phyloP scores from a whole-genome alignment of 2,113 vertebrate genomes.

The Helogale parvula region DNA sequence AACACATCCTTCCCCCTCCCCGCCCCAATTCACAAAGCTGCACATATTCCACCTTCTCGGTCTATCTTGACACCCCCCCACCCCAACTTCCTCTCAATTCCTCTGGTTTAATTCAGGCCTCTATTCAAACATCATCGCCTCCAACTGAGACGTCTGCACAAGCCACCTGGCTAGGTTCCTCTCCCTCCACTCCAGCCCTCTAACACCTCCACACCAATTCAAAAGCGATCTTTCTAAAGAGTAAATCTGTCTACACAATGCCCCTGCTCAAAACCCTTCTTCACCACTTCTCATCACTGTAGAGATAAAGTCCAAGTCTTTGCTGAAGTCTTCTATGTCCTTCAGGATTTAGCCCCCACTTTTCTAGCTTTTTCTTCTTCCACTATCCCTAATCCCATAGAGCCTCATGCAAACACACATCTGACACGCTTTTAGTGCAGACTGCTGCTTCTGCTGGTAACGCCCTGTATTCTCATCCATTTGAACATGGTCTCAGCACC shows the following conservation, averaged over 20 bases:
- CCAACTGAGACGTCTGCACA: neutral
- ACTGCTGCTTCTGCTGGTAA: neutral
- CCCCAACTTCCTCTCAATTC: neutral
- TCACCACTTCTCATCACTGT: neutral
- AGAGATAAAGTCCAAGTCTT: neutral
- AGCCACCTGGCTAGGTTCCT: neutral
- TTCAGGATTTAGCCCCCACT: neutral
- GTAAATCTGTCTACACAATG: neutral
- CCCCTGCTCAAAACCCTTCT: neutral
- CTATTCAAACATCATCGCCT: neutral
- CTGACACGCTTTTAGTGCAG: neutral
- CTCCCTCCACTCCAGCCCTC: neutral
- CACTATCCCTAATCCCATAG: too few species aligned
- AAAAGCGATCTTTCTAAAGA: neutral
- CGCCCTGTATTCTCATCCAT: neutral
- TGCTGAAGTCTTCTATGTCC: neutral
- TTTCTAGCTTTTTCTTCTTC: neutral
- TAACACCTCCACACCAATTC: neutral
- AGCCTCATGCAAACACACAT: neutral
- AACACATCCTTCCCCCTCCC: neutral
- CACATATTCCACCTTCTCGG: neutral
- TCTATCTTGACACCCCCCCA: neutral
- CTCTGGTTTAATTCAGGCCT: neutral
- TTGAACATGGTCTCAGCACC: neutral
- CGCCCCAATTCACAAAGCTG: neutral